Percentiles rank a stretch among this genome's conserved stretches.
Evolutionary conservation across 2,113 vertebrate genomes (phyloP).

Genomic region (Tachuris rubrigastra): DNA sequence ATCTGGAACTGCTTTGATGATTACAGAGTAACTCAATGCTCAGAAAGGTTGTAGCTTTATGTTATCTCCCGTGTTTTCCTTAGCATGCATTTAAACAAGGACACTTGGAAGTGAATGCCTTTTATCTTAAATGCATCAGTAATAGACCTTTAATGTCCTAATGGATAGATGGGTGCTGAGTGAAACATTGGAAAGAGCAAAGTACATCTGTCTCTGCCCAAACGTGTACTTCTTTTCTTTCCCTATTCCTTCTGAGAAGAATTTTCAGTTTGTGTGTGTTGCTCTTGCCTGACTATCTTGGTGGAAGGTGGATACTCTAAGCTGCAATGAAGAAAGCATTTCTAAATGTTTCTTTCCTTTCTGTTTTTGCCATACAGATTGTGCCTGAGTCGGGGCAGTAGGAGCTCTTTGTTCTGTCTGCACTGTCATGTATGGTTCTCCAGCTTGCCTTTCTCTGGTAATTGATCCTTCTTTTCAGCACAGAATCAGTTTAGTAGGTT

Average conservation of each 20-base stretch:
- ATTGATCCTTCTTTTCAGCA: neutral
- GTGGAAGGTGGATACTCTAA: neutral
- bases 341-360: neutral
- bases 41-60: neutral
- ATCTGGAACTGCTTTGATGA: neutral
- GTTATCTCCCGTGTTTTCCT: neutral
- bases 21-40: accelerated
- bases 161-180: neutral
- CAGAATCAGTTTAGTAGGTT: conserved; percentile 34
- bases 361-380: too few relatives aligned
- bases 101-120: neutral
- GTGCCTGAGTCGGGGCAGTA: neutral
- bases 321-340: neutral
- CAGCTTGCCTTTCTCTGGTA: neutral
- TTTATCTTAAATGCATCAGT: neutral
- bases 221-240: neutral
- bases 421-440: neutral
- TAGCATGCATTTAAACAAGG: neutral
- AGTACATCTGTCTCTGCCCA: neutral
- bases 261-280: neutral
- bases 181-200: neutral
- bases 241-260: neutral
- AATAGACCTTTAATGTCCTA: neutral
- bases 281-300: neutral
- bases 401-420: neutral